Conservation (phyloP, 2,797 vertebrate genomes). For the Toxotes lorentzi region DNA sequence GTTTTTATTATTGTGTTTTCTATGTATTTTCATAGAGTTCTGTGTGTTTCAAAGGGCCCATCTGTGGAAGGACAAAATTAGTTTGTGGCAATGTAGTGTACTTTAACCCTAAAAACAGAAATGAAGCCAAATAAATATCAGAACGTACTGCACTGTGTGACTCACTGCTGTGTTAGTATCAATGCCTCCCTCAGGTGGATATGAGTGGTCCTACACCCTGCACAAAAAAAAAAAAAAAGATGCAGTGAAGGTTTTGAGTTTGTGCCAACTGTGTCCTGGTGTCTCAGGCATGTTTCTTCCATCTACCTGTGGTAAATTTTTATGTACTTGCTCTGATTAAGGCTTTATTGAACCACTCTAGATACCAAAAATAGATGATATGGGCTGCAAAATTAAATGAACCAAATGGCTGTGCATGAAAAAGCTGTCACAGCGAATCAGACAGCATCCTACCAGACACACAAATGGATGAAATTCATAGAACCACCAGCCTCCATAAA, state of each 20-base stretch:
- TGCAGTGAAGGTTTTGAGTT: not conserved
- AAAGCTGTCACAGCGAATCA: not conserved
- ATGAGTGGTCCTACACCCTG: not conserved
- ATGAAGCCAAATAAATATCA: not conserved
- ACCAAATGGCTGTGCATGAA: not conserved
- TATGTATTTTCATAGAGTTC: not conserved
- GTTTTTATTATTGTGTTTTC: not conserved
- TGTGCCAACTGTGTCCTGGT: not conserved
- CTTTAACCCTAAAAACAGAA: not conserved
- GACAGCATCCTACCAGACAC: not conserved
- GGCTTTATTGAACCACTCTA: not conserved
- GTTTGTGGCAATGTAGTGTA: not conserved
- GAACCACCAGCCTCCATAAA: not conserved
- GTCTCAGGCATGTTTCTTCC: not conserved
- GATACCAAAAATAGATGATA: not conserved
- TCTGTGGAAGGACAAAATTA: not conserved
- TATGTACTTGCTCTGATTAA: not conserved
- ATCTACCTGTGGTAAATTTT: not conserved
- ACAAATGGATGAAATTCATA: not conserved
- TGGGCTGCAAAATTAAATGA: not conserved
- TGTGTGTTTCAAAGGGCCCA: not conserved
- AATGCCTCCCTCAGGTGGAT: conserved; percentile 25
- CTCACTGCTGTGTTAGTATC: not conserved
- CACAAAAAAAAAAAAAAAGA: not conserved
- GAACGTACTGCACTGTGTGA: not conserved